Base-by-base conservation (phyloP, 2,113 vertebrate genomes). In the Gopherus evgoodei region DNA sequence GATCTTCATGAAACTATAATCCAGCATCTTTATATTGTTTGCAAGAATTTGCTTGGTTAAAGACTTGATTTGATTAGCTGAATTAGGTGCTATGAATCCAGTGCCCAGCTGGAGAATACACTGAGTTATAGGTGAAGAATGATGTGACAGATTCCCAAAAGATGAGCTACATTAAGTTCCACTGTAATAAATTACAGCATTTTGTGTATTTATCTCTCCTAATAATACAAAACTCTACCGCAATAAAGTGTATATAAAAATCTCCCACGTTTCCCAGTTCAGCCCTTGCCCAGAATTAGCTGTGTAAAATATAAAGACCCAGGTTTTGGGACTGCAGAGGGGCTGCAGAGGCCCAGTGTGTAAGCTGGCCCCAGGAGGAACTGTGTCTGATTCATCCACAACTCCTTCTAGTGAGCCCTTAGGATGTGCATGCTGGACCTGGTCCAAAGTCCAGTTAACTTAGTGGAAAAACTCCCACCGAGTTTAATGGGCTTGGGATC, bases 281-380 rank as follows among this genome's bases (percentile, higher is more conserved):
- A 75, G 38, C n/a, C n/a, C 22, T 78, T 78, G 42, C 75, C 44
- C 75, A 25, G 25, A 11, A 25, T 29, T 29, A 47, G 75, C 25
- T 27, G 4, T 78, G 42, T 27, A 47, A 78, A 44, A 78, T 42
- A 78, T 44, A 13, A 47, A 78, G 25, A 25, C 24, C 42, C 29
- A 78, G 38, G 24, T 78, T 25, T 42, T 16, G 35, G 12, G 57
- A 1, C 25, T 82, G 2, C 22, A 56, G 24, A 90, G 47, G 27
- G 21, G 2, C 25, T 82, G 2, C 22, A 56, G 24, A 90, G 47
- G 27, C 16, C 1, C 1, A 1, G 0, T 17, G 19, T 24, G 13
- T 72, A 14, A 78, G 75, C 42, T 44, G 12, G 19, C 38, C 52
- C 9, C 17, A 80, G 85, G 49, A 81, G 82, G 86, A 38, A 8